Base-by-base conservation (phyloP, 2,113 vertebrate species). In the Callaeas wilsoni region DNA sequence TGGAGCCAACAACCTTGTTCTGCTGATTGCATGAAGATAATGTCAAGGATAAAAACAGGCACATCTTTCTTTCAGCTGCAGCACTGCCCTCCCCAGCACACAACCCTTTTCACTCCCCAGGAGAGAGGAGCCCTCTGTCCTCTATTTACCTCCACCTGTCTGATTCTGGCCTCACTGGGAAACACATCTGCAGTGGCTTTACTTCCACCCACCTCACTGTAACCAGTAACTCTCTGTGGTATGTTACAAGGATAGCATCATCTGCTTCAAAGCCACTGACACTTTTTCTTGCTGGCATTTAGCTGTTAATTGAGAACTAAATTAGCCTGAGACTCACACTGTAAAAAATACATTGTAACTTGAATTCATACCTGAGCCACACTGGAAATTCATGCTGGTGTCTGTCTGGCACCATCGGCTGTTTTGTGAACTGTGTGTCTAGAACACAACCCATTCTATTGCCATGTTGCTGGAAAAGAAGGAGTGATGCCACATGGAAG, bases 151-250 rank as follows among this genome's bases (percentile, higher is more conserved):
- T 86, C 37, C 82, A 86, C 55, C 59, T 93, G 63, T 19, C 78
- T 89, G 82, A 90, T 94, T 89, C 70, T 64, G 52, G 30, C 52
- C 60, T 92, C 64, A 90, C 87, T 89, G 80, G 73, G 64, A 89
- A 87, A 53, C 53, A 90, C 73, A 83, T 49, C 92, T 94, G 86
- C 76, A 82, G 56, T 71, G 76, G 73, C 41, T 94, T 92, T 92
- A 44, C 56, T 87, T 89, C 62, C 67, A 82, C 68, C 42, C 39
- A 56, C 47, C 56, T n/a, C 25, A 76, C 75, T 47, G 22, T 16
- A 60, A 32, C 37, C 47, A 84, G 71, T 88, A 78, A 63, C 79
- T 74, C 75, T 90, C 60, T 21, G 8, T 29, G 20, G 30, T 68
- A 35, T 0, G 0, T 71, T 53, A 25, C n/a, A 33, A 57, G n/a